Conservation (phyloP, 2,797 vertebrate genomes). For the Ammospiza maritima region DNA sequence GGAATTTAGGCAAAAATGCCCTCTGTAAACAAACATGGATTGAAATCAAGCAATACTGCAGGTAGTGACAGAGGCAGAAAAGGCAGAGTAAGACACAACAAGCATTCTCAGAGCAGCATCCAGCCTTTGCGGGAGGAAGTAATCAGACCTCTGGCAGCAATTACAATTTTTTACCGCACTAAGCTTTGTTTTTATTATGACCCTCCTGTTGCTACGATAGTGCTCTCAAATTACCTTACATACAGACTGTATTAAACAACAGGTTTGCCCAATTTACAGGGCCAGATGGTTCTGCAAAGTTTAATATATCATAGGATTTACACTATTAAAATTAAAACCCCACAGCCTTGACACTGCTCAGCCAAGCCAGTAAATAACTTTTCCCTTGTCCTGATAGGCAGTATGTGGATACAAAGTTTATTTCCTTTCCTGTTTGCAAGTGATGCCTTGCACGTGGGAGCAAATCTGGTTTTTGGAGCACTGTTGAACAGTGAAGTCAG, state of each 20-base stretch:
- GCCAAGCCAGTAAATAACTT: background rate
- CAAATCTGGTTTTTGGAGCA: background rate
- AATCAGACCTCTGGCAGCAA: conserved; percentile 33
- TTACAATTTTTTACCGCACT: conserved; percentile 5
- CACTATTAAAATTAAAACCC: background rate
- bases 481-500: background rate
- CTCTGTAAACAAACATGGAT: background rate
- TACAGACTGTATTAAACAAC: background rate
- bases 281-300: background rate
- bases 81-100: background rate
- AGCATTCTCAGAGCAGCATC: background rate
- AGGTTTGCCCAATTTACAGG: background rate
- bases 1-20: background rate
- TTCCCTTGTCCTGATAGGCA: background rate
- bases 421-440: background rate
- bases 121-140: background rate
- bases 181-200: conserved; percentile 30
- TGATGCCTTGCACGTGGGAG: background rate
- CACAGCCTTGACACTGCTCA: background rate
- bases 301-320: background rate
- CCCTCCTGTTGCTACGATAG: conserved; percentile 10
- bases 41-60: background rate
- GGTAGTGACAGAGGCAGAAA: background rate
- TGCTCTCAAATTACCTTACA: background rate
- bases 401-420: background rate